These are phyloP conservation scores for Dipus sagitta DNA, from an alignment of 2,797 vertebrate genomes.

Conservation along the genomic window DNA sequence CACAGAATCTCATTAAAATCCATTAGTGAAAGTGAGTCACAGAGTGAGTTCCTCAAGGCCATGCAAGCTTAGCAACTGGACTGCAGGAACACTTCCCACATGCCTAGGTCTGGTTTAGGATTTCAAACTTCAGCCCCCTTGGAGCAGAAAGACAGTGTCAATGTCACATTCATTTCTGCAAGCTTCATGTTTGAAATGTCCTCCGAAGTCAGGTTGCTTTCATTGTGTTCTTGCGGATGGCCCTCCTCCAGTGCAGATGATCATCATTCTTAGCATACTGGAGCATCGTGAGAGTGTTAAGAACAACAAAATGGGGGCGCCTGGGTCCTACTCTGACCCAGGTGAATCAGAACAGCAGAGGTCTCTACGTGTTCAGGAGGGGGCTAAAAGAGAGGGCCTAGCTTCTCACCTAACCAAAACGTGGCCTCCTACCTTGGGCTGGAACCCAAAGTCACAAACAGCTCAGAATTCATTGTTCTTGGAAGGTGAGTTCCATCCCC, in stretches of 20 bases:
- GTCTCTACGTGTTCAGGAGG: neutral
- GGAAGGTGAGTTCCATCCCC: conserved; percentile 5
- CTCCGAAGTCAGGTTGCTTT: neutral
- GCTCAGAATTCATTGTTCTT: conserved; percentile 48
- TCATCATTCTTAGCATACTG: neutral
- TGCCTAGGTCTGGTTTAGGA: neutral
- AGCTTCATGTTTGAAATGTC: neutral
- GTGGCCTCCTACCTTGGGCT: neutral
- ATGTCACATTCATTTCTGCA: neutral
- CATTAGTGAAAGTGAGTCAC: neutral
- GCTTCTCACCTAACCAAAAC: conserved; percentile 11
- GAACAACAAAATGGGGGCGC: neutral
- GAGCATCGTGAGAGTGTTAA: neutral
- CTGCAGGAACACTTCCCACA: neutral
- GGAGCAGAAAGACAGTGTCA: neutral
- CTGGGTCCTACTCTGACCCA: neutral
- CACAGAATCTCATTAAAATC: neutral
- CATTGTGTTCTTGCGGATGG: neutral
- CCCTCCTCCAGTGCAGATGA: neutral
- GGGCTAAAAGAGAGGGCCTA: neutral
- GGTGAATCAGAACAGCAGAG: neutral
- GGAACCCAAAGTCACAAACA: conserved; percentile 16
- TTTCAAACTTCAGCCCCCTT: neutral
- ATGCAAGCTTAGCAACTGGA: neutral
- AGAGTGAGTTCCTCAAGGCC: neutral